These are phyloP conservation scores for Mobula hypostoma DNA, from an alignment of 2,113 vertebrate genomes.

Conservation along the genomic window DNA sequence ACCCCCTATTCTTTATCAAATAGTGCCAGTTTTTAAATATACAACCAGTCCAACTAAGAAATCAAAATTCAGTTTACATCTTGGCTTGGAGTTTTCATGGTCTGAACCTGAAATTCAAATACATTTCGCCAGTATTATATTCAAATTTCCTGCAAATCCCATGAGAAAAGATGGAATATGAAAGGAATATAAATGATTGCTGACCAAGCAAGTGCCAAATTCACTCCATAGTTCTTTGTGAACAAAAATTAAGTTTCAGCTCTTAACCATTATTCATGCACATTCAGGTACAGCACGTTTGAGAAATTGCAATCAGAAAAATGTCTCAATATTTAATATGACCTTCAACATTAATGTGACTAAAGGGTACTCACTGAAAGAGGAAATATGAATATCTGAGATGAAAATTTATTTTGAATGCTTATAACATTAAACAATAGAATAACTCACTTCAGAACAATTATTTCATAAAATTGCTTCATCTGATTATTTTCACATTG, in stretches of 20 bases:
- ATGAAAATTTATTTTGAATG: background rate
- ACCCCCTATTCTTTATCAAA: background rate
- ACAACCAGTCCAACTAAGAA: background rate
- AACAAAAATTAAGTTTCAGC: background rate
- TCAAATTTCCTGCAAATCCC: background rate
- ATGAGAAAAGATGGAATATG: background rate
- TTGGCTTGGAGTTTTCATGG: background rate
- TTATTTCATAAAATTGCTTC: too few species aligned
- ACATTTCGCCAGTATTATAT: background rate
- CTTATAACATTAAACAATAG: background rate
- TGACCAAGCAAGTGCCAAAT: background rate
- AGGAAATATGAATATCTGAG: background rate
- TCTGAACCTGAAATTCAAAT: background rate
- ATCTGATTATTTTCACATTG: too few species aligned
- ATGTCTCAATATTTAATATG: background rate
- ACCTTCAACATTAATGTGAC: background rate
- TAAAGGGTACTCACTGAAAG: background rate
- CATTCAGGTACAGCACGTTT: background rate
- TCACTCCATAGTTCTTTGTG: background rate
- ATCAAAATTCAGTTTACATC: background rate
- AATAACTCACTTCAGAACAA: background rate
- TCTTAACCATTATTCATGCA: background rate
- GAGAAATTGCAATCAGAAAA: background rate
- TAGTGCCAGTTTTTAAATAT: background rate
- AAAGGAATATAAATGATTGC: background rate